Percentiles rank a stretch among this genome's conserved stretches.
phyloP scores from a whole-genome alignment of 64 coral and sea anemone genomes.

The Platygyra sinensis region DNA sequence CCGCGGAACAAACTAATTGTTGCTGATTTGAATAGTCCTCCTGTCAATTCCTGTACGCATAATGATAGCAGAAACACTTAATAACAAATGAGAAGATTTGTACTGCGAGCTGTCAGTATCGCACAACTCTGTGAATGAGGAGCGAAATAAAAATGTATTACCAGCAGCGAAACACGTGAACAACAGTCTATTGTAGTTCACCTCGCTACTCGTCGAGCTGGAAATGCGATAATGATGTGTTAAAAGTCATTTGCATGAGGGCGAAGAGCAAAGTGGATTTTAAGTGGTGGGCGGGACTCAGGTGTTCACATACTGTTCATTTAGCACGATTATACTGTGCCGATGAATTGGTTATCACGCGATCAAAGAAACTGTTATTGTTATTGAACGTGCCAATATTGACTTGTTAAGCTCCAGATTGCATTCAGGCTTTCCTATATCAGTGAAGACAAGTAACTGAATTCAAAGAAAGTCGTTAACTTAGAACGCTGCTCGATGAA shows the following conservation, averaged over 20 bases:
- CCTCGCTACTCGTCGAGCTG: background rate
- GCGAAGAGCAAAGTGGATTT: background rate
- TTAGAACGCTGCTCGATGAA: too few relatives aligned
- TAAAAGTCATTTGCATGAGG: constrained; percentile 4
- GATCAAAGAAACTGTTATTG: constrained; percentile 17
- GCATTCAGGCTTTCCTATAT: background rate
- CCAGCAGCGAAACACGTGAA: background rate
- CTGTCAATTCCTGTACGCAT: background rate
- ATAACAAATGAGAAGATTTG: background rate
- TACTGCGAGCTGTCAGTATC: background rate
- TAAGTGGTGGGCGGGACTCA: constrained; percentile 32
- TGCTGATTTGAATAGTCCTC: background rate
- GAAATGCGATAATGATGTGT: constrained; percentile 1
- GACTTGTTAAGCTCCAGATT: background rate
- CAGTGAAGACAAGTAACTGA: background rate
- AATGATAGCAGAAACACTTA: background rate
- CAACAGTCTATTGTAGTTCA: background rate
- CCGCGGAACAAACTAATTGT: background rate
- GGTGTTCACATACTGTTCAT: background rate
- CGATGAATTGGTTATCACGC: constrained; percentile 1
- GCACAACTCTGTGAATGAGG: background rate
- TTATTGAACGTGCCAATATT: background rate
- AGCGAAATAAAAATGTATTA: too few relatives aligned
- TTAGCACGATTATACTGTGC: background rate
- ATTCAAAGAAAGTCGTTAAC: background rate